Base-by-base conservation (phyloP, 2,888 invertebrate species). In the Coecobrya sp. region DNA sequence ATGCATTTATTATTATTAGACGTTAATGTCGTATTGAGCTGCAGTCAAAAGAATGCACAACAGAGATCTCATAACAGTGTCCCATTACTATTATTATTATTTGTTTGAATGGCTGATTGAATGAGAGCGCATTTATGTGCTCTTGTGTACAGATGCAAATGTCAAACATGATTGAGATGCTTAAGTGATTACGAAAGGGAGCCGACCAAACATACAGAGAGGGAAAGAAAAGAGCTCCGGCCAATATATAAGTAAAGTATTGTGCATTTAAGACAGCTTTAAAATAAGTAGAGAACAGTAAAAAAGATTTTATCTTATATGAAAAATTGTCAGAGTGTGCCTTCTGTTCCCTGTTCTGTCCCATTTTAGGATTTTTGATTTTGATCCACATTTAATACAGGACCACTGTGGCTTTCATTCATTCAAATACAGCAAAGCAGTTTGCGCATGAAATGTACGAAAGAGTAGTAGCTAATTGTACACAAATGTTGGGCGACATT, bases 241-340 rank as follows among this genome's bases (percentile, higher is more conserved):
- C 84, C 84, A 89, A 87, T 76, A 76, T 76, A 16, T 25, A 8
- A 25, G 7, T 11, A 25, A 81, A 70, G 52, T 87, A 87, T 87
- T 87, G 87, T 87, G 76, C 73, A 88, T 81, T 88, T 62, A 92
- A 92, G 88, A 92, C 82, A 76, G 92, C 81, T 92, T 86, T 86
- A 88, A 88, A 88, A 11, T 81, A 49, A 92, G 81, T 62, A 42
- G 81, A 86, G 59, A 73, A 62, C 30, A 49, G 62, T 59, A 87
- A 89, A 82, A 92, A 93, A 94, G 92, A 93, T 93, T 90, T 93
- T 94, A 94, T 94, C 94, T 89, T 25, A 91, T 92, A 93, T 94
- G 93, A 94, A 93, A 93, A 93, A 94, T 94, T 93, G 94, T 93
- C 93, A 93, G 93, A 93, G 94, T 94, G 94, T 94, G 94, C 93